A percentile compares a stretch with the other conserved stretches of the same genome.
Conservation (phyloP, 2,888 invertebrate species). For the Drosophila phalerata region DNA sequence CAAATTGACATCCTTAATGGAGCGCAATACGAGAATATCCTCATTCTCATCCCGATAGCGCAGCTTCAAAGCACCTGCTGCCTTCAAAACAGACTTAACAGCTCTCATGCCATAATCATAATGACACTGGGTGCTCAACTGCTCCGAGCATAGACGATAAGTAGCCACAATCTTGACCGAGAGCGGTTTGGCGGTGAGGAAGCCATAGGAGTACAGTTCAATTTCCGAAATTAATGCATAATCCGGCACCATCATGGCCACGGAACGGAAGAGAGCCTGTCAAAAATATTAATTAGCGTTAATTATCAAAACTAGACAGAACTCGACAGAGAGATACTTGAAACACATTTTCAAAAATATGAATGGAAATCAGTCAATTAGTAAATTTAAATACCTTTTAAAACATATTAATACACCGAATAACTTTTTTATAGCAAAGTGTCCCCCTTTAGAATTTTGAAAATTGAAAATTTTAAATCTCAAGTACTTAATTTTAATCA, state of each 20-base stretch:
- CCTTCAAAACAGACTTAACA: conserved; percentile 96
- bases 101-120: conserved; percentile 99
- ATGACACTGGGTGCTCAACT: conserved; percentile 96
- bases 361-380: too few relatives aligned
- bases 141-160: conserved; percentile 96
- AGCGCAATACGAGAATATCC: conserved; percentile 93
- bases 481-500: too few relatives aligned
- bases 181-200: conserved; percentile 93
- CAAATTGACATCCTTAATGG: conserved; percentile 97
- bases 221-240: conserved; percentile 98
- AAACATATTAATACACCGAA: too few relatives aligned
- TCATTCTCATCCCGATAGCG: conserved; percentile 95
- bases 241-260: conserved; percentile 99
- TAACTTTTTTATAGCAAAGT: too few relatives aligned
- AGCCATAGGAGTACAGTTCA: conserved; percentile 96
- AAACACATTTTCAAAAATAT: too few relatives aligned
- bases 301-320: too few relatives aligned
- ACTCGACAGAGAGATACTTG: too few relatives aligned
- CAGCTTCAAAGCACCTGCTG: conserved; percentile 95
- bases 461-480: too few relatives aligned
- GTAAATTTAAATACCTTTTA: too few relatives aligned
- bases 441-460: too few relatives aligned
- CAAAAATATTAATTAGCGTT: neutral
- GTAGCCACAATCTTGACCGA: conserved; percentile 98
- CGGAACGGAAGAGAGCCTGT: conserved; percentile 95